These are phyloP conservation scores for Zaprionus inermis DNA, from an alignment of 1,140 invertebrate species.

Conservation along the genomic window DNA sequence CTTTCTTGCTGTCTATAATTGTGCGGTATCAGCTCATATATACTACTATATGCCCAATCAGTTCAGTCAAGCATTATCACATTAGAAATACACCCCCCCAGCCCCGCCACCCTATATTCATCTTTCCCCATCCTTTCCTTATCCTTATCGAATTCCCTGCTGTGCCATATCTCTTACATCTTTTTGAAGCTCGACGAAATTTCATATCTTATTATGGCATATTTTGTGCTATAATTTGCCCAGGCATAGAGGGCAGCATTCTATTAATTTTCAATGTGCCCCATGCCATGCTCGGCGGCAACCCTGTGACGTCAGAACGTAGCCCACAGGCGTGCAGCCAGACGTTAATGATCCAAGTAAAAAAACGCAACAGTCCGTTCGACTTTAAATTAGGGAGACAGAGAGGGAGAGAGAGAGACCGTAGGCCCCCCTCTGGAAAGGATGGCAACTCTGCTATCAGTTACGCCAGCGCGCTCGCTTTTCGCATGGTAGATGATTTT, in stretches of 20 bases:
- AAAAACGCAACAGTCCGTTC: conserved; percentile 11
- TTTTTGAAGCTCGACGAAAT: not conserved
- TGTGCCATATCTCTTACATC: conserved; percentile 3
- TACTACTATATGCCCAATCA: not conserved
- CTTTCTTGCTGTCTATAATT: not conserved
- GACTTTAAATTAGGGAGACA: not conserved
- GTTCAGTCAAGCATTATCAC: conserved; percentile 7
- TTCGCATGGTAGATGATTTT: conserved; percentile 67
- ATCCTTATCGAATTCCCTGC: not conserved
- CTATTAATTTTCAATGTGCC: conserved; percentile 7
- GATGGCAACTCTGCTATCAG: conserved; percentile 53
- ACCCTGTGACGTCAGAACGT: conserved; percentile 1
- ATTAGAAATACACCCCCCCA: not conserved
- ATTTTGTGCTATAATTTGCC: conserved; percentile 6
- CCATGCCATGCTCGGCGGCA: not conserved
- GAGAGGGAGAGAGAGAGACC: not conserved
- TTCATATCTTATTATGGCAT: conserved; percentile 6
- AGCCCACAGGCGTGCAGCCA: not conserved
- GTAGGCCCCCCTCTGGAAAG: too few relatives aligned
- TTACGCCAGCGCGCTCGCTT: conserved; percentile 43
- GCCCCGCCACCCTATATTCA: too few relatives aligned
- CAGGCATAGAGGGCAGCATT: not conserved
- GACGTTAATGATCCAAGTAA: conserved; percentile 5
- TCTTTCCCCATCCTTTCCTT: not conserved
- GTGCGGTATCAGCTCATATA: not conserved